phyloP scores from a whole-genome alignment of 2,113 vertebrate species.

The Sebastes fasciatus region DNA sequence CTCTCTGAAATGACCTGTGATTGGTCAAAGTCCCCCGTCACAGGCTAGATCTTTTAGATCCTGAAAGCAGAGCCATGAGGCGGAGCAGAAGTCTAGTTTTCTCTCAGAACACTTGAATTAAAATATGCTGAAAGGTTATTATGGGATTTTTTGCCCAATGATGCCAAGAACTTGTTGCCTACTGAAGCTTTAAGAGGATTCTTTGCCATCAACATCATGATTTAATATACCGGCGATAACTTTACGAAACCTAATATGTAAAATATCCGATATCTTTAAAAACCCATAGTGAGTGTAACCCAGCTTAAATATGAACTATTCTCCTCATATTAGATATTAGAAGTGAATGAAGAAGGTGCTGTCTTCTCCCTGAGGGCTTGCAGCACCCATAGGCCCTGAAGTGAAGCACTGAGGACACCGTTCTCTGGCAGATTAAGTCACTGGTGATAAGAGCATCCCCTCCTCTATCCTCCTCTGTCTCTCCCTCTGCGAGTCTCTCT shows the following conservation, averaged over 20 bases:
- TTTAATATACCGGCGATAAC: background rate
- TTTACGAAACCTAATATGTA: background rate
- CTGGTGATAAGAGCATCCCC: conserved; percentile 54
- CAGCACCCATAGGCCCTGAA: conserved; percentile 23
- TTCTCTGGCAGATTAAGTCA: conserved; percentile 56
- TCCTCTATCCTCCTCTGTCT: conserved; percentile 18
- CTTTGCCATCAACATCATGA: background rate
- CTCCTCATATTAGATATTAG: background rate
- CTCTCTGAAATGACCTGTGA: too few species aligned
- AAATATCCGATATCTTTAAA: background rate
- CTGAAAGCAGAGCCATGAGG: too few species aligned
- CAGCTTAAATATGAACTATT: conserved; percentile 3
- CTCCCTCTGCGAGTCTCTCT: conserved; percentile 23
- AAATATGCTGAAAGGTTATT: too few species aligned
- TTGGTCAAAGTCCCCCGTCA: too few species aligned
- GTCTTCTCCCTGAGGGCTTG: conserved; percentile 15
- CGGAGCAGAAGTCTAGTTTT: too few species aligned
- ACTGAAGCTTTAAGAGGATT: background rate
- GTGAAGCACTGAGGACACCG: conserved; percentile 19
- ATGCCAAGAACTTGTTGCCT: too few species aligned
- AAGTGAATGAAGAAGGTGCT: conserved; percentile 8
- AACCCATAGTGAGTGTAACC: background rate
- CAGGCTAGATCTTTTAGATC: too few species aligned
- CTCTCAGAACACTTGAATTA: too few species aligned
- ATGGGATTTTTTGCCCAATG: too few species aligned